Base-by-base conservation (phyloP, 2,113 vertebrate genomes). In the Gadus macrocephalus region DNA sequence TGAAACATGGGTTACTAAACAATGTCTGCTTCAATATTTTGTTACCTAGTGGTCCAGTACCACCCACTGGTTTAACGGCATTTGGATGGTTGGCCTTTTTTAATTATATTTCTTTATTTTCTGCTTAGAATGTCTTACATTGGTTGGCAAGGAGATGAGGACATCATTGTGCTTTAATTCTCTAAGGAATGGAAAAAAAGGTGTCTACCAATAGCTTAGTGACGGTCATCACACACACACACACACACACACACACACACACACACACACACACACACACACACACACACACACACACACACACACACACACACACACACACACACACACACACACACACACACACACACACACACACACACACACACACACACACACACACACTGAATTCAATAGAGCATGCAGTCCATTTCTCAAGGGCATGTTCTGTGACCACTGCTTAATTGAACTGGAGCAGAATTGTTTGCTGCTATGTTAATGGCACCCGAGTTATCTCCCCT, bases 131-230 rank as follows among this genome's bases (percentile, higher is more conserved):
- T 83, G 83, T 84, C 79, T 85, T 86, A 82, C 87, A 88, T 87
- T 89, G 85, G 87, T 90, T 90, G 83, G 86, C 87, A 89, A 83
- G 86, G 89, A 86, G 90, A 89, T 89, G 86, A 89, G 87, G 82
- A 88, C 79, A 86, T 82, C 83, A 85, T 85, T 90, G 85, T 89
- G 81, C 75, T 83, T 73, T 79, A 87, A 88, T 85, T 86, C 87
- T 89, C 86, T 80, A 81, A 87, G 85, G 82, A 86, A 78, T 76
- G 74, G 77, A 72, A 81, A 81, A 71, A 81, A 71, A 81, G 83
- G 77, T 82, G 89, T 87, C 72, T 86, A 79, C 79, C 81, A 85
- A 85, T 80, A 70, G 79, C 84, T 56, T 83, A 75, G 79, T 80
- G 83, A 88, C 85, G 87, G 81, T 89, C 89, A 87, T 59, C 31